Evolutionary conservation across 2,797 vertebrate species (phyloP), one percentile per base, ranked within the genome.

Genomic region (Pangasius djambal): DNA sequence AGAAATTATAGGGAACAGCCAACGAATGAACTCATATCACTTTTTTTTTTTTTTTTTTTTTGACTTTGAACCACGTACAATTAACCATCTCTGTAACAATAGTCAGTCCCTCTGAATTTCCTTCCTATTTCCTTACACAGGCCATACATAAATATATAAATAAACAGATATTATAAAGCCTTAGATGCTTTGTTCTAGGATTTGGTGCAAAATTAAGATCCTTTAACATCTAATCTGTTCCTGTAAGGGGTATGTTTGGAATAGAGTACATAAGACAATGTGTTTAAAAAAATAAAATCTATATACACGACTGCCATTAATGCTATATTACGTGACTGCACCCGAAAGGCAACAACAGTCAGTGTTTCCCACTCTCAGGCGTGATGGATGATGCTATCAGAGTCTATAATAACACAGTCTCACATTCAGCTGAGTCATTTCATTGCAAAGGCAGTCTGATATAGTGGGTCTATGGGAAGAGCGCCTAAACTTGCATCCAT

Each of bases 331-430:
- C 6, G 40, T 44, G 25, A 57, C 67, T 44, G 37, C 12, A 57
- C 34, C 59, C n/a, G 69, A 70, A 70, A 78, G 20, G 67, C 89
- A 81, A 79, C 83, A 59, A 4, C 86, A 82, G 61, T 86, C 83
- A 91, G 61, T 74, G 65, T 37, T 88, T 88, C 63, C 74, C 37
- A 37, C 31, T 34, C 48, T 28, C 52, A 55, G 25, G 2, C 28
- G 4, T 59, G 63, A 52, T 65, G 65, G 63, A 69, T 37, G 16
- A 85, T 69, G 87, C 48, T 50, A 55, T 85, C 67, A 63, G 40
- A 83, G 81, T 50, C 59, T n/a, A 85, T 52, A 84, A 88, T 75
- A 78, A 48, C 25, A 61, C 16, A 55, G 59, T 67, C 78, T 37
- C 4, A 61, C 44, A 65, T 44, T 88, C 75, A 86, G 79, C 70